Evolutionary conservation across 2,797 vertebrate species (phyloP).

Genomic region (Tenualosa ilisha): DNA sequence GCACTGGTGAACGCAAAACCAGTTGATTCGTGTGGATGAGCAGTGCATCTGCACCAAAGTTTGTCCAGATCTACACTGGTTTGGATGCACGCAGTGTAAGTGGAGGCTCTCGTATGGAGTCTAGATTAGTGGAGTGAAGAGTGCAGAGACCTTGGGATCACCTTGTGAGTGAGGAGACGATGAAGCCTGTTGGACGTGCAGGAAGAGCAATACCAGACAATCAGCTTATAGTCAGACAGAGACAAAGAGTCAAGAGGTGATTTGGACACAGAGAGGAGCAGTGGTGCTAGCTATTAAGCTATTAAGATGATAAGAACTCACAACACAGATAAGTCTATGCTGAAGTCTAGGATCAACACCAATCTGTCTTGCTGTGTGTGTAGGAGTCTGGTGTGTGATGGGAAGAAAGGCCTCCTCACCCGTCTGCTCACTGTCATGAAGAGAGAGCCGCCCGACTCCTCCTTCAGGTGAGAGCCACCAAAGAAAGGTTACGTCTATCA

Average conservation of each 20-base stretch:
- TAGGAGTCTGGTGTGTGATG: conserved; percentile 94
- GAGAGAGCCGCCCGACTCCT: conserved; percentile 94
- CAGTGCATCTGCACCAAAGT: too few relatives aligned
- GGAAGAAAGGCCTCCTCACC: conserved; percentile 94
- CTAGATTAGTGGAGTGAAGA: not conserved
- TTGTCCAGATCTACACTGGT: too few relatives aligned
- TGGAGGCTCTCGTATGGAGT: not conserved
- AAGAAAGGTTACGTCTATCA: not conserved
- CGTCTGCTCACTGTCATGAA: conserved; percentile 97
- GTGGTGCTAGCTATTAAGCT: not conserved
- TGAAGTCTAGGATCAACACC: not conserved
- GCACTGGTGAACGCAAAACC: too few relatives aligned
- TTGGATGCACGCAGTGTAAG: not conserved
- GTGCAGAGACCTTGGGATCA: not conserved
- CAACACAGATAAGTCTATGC: not conserved
- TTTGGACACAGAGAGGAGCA: not conserved
- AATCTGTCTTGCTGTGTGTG: not conserved
- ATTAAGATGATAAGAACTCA: not conserved
- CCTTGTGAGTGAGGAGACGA: not conserved
- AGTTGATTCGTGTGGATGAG: too few relatives aligned
- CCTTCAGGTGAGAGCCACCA: conserved; percentile 82
- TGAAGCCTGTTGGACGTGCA: not conserved
- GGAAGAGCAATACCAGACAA: not conserved
- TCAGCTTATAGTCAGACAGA: too few relatives aligned
- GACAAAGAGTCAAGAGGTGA: not conserved